Conservation (phyloP, 2,888 invertebrate species). For the Philopedon plagiatum region DNA sequence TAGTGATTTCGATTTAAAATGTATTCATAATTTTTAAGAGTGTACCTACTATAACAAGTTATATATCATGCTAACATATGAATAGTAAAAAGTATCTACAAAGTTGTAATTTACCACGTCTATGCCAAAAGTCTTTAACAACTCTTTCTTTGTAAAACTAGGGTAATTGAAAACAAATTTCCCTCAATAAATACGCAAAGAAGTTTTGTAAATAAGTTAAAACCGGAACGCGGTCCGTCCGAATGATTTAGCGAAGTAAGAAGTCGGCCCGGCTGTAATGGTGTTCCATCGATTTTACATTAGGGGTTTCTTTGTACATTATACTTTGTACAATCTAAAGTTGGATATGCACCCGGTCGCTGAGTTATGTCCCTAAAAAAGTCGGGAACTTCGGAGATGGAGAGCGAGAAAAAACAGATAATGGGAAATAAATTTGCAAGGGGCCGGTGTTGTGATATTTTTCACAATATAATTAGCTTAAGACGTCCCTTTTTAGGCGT, state of each 20-base stretch:
- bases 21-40: no score
- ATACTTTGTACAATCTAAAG: constrained; percentile 71
- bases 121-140: no score
- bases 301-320: constrained; percentile 71
- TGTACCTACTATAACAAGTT: no score
- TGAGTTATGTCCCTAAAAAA: constrained; percentile 68
- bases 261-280: constrained; percentile 68
- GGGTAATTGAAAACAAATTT: constrained; percentile 18
- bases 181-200: constrained; percentile 20
- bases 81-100: no score
- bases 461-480: constrained; percentile 67
- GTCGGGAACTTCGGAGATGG: constrained; percentile 61
- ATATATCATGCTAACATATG: no score
- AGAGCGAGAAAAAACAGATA: constrained; percentile 68
- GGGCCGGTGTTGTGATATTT: constrained; percentile 67
- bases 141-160: neutral
- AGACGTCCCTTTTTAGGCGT: constrained; percentile 51
- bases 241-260: constrained; percentile 67
- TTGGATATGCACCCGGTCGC: constrained; percentile 69
- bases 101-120: no score
- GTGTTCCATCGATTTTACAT: constrained; percentile 71
- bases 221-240: constrained; percentile 56
- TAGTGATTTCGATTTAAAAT: no score
- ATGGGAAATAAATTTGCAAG: constrained; percentile 70
- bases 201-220: constrained; percentile 58